These are phyloP conservation scores for Graphium colonna DNA, from an alignment of 2,888 invertebrate genomes.

Conservation along the genomic window DNA sequence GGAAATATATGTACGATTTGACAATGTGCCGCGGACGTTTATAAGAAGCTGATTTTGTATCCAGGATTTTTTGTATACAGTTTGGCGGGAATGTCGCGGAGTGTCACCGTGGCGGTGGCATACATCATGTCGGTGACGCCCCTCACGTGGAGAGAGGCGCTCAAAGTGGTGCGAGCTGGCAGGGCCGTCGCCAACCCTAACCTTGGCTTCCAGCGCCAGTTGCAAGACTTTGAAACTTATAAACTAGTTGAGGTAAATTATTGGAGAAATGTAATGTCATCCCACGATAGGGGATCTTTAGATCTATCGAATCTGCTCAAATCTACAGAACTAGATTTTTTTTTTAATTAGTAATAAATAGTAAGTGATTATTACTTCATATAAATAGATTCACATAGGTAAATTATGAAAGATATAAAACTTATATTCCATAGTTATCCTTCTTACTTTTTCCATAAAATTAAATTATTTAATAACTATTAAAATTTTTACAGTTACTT, in stretches of 20 bases:
- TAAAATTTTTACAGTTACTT: not conserved
- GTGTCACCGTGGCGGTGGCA: constrained; percentile 96
- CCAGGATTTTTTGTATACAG: constrained; percentile 80
- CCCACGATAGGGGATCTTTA: no score
- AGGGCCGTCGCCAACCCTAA: constrained; percentile 97
- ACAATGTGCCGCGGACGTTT: no score
- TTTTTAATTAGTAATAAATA: no score
- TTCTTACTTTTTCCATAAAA: no score
- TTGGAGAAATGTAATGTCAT: not conserved
- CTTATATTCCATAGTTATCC: not conserved
- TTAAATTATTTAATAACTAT: no score
- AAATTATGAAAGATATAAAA: no score
- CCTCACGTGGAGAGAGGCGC: constrained; percentile 93
- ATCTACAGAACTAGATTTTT: no score
- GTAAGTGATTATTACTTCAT: constrained; percentile 19
- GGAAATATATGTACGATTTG: no score
- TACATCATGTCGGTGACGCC: constrained; percentile 97
- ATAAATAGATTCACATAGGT: no score
- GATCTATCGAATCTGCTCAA: no score
- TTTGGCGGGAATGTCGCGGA: constrained; percentile 97
- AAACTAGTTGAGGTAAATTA: constrained; percentile 83
- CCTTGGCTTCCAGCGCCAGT: constrained; percentile 95
- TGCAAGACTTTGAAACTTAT: constrained; percentile 93
- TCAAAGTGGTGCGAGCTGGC: constrained; percentile 95
- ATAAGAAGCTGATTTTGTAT: no score